phyloP scores from a whole-genome alignment of 1,140 invertebrate genomes.

The Apis cerana region DNA sequence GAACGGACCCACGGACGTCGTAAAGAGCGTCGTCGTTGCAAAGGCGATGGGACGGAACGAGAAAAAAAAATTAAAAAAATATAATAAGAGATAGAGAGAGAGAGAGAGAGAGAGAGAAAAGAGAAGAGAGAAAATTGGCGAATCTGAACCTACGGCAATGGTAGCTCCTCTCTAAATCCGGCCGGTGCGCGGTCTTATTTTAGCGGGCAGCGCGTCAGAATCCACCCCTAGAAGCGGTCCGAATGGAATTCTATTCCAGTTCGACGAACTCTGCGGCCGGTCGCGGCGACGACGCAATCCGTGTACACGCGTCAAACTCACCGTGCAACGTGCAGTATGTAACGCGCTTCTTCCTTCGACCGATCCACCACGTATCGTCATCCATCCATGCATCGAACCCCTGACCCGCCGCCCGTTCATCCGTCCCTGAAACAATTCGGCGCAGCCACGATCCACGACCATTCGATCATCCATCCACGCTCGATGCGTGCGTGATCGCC shows the following conservation, averaged over 20 bases:
- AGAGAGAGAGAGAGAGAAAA: too few relatives aligned
- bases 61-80: too few relatives aligned
- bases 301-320: conserved; percentile 51
- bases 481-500: conserved; percentile 46
- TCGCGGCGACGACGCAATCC: conserved; percentile 38
- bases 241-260: conserved; percentile 55
- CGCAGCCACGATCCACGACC: conserved; percentile 27
- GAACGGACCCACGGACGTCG: background rate
- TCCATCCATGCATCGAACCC: background rate
- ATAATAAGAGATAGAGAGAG: too few relatives aligned
- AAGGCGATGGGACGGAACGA: background rate
- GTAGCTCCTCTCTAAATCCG: conserved; percentile 45
- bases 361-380: too few relatives aligned
- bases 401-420: too few relatives aligned
- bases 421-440: conserved; percentile 22
- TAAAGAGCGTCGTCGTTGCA: conserved; percentile 3
- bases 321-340: background rate
- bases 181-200: conserved; percentile 42
- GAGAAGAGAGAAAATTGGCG: conserved; percentile 22
- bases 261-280: conserved; percentile 46
- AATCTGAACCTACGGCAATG: conserved; percentile 52
- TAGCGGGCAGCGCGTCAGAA: conserved; percentile 45
- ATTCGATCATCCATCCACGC: conserved; percentile 53
- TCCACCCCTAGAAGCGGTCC: conserved; percentile 50
- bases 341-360: too few relatives aligned